A percentile compares a stretch with the other conserved stretches of the same genome.
phyloP scores from a whole-genome alignment of 1,140 invertebrate genomes.

The Brachionus koreanus region DNA sequence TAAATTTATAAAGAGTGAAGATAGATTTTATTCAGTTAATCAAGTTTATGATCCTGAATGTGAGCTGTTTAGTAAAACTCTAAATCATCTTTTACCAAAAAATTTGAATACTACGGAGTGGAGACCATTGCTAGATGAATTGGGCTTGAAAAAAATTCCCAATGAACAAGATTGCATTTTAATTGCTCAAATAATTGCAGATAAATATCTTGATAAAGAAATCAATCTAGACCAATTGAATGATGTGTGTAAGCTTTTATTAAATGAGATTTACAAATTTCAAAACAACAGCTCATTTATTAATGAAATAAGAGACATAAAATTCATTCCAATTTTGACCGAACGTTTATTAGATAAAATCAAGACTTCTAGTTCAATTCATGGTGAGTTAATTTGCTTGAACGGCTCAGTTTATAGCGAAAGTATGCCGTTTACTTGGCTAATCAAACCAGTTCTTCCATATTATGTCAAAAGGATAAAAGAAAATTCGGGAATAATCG shows the following conservation, averaged over 20 bases:
- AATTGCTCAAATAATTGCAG: neutral
- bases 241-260: neutral
- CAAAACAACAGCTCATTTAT: neutral
- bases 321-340: neutral
- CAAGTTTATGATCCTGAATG: neutral
- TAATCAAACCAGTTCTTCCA: neutral
- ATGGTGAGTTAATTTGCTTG: slow-evolving; percentile 17
- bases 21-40: neutral
- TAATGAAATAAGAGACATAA: neutral
- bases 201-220: neutral
- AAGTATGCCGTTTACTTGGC: neutral
- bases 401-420: neutral
- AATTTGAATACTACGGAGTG: neutral
- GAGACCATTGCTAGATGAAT: neutral
- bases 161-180: neutral
- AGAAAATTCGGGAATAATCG: neutral
- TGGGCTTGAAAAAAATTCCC: neutral
- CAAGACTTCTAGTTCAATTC: neutral
- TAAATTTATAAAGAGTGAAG: neutral
- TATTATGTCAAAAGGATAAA: neutral
- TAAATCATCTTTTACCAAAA: neutral
- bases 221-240: neutral
- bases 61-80: neutral
- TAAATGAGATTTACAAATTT: neutral
- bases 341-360: neutral